These are phyloP conservation scores for Lithophane leautieri DNA, from an alignment of 2,888 invertebrate genomes.

Conservation along the genomic window DNA sequence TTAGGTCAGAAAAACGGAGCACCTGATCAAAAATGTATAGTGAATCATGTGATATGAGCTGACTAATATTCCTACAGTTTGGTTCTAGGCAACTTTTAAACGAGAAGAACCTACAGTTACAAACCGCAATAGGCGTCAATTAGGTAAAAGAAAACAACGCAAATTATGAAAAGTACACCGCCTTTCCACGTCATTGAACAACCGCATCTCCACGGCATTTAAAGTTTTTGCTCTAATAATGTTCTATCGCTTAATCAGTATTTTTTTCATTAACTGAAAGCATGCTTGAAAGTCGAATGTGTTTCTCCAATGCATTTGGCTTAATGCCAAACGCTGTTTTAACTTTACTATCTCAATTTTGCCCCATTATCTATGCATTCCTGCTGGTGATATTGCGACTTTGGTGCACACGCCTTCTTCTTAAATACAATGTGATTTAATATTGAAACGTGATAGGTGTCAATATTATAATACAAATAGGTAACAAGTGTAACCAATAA, in stretches of 20 bases:
- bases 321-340: constrained; percentile 21
- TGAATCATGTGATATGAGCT: constrained; percentile 3
- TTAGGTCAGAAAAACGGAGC: not conserved
- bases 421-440: not conserved
- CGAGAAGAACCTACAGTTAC: not conserved
- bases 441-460: not conserved
- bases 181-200: constrained; percentile 11
- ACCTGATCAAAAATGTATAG: not conserved
- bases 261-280: constrained; percentile 13
- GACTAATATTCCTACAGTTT: constrained; percentile 1
- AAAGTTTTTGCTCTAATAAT: constrained; percentile 7
- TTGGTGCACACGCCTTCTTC: not conserved
- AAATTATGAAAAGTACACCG: not conserved
- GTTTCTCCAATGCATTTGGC: constrained; percentile 38
- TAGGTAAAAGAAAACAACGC: not conserved
- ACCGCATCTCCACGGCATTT: constrained; percentile 15
- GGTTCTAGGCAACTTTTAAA: not conserved
- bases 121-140: constrained; percentile 16
- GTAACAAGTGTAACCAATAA: constrained; percentile 18
- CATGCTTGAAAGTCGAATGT: constrained; percentile 27
- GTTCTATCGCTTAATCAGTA: constrained; percentile 10
- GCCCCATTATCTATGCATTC: constrained; percentile 12
- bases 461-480: not conserved
- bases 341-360: constrained; percentile 22
- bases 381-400: not conserved